Evolutionary conservation across 2,113 vertebrate species (phyloP).

Genomic region (Octodon degus): DNA sequence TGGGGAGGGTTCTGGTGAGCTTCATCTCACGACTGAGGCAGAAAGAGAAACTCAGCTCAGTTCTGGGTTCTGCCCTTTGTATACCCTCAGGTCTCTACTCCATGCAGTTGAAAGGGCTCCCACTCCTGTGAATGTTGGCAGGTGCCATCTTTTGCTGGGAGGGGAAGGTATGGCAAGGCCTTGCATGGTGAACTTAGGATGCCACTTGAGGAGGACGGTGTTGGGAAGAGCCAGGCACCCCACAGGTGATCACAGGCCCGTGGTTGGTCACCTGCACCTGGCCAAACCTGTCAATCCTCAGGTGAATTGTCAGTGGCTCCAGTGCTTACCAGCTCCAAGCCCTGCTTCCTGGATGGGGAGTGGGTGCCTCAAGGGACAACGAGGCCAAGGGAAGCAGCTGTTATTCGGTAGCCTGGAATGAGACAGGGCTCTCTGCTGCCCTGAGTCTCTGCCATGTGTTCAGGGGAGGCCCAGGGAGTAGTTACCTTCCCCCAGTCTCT

Average conservation of each 20-base stretch:
- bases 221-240: not conserved
- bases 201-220: not conserved
- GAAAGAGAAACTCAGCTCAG: not conserved
- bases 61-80: not conserved
- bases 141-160: not conserved
- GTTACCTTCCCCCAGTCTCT: no score
- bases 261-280: not conserved
- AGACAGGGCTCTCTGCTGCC: not conserved
- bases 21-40: not conserved
- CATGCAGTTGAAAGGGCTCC: not conserved
- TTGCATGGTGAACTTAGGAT: not conserved
- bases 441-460: not conserved
- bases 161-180: not conserved
- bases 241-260: rapidly evolving
- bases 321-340: rapidly evolving
- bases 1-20: rapidly evolving
- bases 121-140: not conserved
- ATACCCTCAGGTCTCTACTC: rapidly evolving
- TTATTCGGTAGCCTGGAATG: not conserved
- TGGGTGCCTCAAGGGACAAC: not conserved
- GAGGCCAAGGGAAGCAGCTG: not conserved
- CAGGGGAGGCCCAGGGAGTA: not conserved
- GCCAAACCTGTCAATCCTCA: not conserved
- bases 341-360: not conserved
- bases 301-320: not conserved